Evolutionary conservation across 2,113 vertebrate species (phyloP).

Genomic region (Monarcha castaneiventris): DNA sequence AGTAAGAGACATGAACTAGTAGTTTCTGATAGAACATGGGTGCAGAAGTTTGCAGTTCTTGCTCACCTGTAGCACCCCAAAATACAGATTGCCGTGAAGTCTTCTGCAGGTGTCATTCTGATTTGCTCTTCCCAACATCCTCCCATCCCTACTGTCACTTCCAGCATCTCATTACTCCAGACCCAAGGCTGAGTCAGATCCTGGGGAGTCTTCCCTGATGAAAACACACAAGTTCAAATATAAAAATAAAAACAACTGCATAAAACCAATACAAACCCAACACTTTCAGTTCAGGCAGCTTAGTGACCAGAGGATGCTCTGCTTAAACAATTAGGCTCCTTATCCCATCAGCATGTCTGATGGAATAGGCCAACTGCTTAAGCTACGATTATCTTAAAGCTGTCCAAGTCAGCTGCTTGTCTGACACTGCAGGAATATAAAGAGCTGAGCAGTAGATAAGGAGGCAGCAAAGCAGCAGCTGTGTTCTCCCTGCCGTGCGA

Average conservation of each 20-base stretch:
- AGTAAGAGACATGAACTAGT: neutral
- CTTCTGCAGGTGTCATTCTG: neutral
- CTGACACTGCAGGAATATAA: neutral
- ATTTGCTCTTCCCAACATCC: neutral
- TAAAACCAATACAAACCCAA: neutral
- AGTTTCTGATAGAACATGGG: neutral
- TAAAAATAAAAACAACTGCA: neutral
- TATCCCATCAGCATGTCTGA: slow-evolving; percentile 25
- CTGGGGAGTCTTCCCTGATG: neutral
- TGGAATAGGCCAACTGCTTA: neutral
- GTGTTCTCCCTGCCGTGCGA: neutral
- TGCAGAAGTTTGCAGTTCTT: neutral
- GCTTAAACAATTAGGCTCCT: slow-evolving; percentile 32
- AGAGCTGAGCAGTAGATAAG: neutral
- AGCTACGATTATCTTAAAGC: slow-evolving; percentile 28
- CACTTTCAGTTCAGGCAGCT: neutral
- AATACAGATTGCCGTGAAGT: neutral
- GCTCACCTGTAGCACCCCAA: neutral
- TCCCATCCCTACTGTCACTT: neutral
- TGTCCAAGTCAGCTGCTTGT: neutral
- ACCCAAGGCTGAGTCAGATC: neutral
- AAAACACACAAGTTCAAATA: neutral
- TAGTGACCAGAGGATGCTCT: neutral
- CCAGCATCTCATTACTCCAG: neutral
- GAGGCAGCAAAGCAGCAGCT: neutral